These are phyloP conservation scores for Orthosia gracilis DNA, from an alignment of 2,888 invertebrate genomes.

Conservation along the genomic window DNA sequence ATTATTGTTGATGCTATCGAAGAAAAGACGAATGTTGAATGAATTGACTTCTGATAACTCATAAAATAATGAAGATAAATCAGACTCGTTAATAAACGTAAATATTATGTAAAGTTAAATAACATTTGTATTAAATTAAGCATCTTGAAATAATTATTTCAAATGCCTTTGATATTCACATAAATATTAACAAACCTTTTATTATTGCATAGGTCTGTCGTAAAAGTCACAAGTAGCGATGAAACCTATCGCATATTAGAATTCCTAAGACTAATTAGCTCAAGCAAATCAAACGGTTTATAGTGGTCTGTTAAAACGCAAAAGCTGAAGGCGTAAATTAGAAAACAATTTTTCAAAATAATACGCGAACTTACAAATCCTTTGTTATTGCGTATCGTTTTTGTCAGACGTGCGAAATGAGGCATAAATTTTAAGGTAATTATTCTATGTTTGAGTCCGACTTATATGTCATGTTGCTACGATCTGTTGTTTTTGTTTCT, in stretches of 20 bases:
- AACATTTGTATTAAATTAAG: not conserved
- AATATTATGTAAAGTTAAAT: not conserved
- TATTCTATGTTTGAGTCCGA: constrained; percentile 60
- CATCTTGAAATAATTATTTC: not conserved
- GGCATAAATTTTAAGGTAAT: constrained; percentile 73
- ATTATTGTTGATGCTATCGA: not conserved
- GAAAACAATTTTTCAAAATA: constrained; percentile 41
- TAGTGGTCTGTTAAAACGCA: constrained; percentile 29
- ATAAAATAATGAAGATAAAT: not conserved
- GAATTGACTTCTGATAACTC: constrained; percentile 18
- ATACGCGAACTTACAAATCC: constrained; percentile 14
- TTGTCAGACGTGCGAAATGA: constrained; percentile 64
- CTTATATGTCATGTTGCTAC: constrained; percentile 41
- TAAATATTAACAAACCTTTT: constrained; percentile 30
- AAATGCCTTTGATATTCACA: constrained; percentile 12
- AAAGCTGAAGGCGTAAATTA: constrained; percentile 42
- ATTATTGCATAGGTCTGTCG: constrained; percentile 5
- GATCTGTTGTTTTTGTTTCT: constrained; percentile 39
- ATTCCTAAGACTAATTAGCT: constrained; percentile 44
- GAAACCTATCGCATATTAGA: constrained; percentile 37
- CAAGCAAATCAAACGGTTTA: constrained; percentile 39
- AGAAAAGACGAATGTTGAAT: constrained; percentile 3
- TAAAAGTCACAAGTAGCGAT: constrained; percentile 47
- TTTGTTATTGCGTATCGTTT: constrained; percentile 45
- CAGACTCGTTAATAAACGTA: not conserved